Evolutionary conservation across 1,140 invertebrate species (phyloP).

Genomic region (Drosophila insularis): DNA sequence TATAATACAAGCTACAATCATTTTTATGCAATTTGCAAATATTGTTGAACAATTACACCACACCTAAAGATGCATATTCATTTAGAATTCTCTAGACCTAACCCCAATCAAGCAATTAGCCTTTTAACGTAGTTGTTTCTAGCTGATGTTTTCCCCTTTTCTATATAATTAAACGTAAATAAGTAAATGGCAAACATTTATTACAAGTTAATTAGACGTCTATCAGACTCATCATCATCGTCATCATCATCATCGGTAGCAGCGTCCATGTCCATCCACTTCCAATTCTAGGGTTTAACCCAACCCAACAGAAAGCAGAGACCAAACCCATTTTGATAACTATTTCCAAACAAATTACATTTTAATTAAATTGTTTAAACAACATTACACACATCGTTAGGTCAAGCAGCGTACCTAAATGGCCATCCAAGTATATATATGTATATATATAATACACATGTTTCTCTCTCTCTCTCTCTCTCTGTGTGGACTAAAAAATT

Average conservation of each 20-base stretch:
- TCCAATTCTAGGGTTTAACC: constrained; percentile 12
- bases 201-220: constrained; percentile 80
- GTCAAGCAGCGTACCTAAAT: constrained; percentile 80
- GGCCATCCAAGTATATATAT: constrained; percentile 42
- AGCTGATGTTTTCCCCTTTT: constrained; percentile 35
- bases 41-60: constrained; percentile 10
- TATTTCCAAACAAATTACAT: constrained; percentile 82
- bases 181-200: constrained; percentile 79
- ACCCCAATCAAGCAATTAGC: constrained; percentile 62
- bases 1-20: too few relatives aligned
- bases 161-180: constrained; percentile 76
- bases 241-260: constrained; percentile 27
- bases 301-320: constrained; percentile 11
- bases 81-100: constrained; percentile 6
- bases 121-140: constrained; percentile 49
- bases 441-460: constrained; percentile 7
- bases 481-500: constrained; percentile 57
- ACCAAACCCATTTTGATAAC: constrained; percentile 76
- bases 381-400: constrained; percentile 82
- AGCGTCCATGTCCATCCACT: constrained; percentile 23
- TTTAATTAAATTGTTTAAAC: constrained; percentile 82
- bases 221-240: constrained; percentile 74
- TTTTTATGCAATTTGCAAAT: too few relatives aligned
- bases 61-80: constrained; percentile 26
- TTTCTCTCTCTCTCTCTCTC: neutral